Evolutionary conservation across 2,888 invertebrate genomes (phyloP), one percentile per base, ranked within the genome.

Genomic region (Sminthurinus aureus): DNA sequence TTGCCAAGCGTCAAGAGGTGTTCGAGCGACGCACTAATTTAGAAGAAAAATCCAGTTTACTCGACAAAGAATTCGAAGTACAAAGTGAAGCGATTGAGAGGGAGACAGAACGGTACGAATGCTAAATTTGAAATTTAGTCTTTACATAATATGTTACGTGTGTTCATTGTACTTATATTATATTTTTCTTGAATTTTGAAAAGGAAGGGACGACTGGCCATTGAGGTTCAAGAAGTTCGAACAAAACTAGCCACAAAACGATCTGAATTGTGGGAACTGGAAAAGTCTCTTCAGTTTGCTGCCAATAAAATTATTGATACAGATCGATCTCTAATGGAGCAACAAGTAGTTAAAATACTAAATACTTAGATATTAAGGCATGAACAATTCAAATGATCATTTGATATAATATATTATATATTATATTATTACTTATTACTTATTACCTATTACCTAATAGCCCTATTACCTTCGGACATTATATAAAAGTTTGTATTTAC

Each of bases 11-110:
- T 15, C 77, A 79, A 24, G 82, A 85, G 52, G 26, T 82, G n/a
- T 79, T 51, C 52, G 82, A 82, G 12, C 20, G 66, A 11, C 73
- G 84, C 50, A 78, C 71, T n/a, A 58, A 76, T 2, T 83, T 87
- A 38, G 84, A 84, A 22, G 85, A 85, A 22, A 87, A 87, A 52
- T 26, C 82, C 18, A 85, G 84, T 12, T 71, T 83, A 18, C 83
- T 86, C 52, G 83, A 84, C 20, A 78, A 85, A 26, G 88, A 88
- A 66, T 87, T 85, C 66, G 83, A 80, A 12, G 84, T 81, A 18
- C 87, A 88, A 75, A 74, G 50, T n/a, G 86, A 87, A 24, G 86
- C 85, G 0, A 84, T 87, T 77, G 51, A 78, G n/a, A 80, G 87
- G 26, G 87, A 88, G 80, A 82, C 85, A 11, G 67, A 78, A 13